Evolutionary conservation across 2,888 invertebrate genomes (phyloP), one percentile per base, ranked within the genome.

Genomic region (Linyphia triangularis): DNA sequence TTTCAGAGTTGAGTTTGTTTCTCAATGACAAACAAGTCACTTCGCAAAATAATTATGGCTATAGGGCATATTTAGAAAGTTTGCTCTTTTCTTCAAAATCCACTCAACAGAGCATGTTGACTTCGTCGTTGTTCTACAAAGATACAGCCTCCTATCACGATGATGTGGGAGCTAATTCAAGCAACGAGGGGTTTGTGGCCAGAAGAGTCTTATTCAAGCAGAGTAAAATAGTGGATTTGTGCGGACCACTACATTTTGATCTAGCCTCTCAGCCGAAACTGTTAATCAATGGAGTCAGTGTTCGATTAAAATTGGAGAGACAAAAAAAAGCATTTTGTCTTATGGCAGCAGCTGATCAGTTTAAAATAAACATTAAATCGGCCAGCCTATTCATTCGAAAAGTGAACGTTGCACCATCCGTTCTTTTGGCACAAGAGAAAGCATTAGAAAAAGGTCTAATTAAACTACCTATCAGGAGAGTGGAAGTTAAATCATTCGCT

Each of bases 371-470:
- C 4, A 26, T 85, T 7, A 5, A 51, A 30, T 72, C 72, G 2
- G 79, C 73, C 0, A 67, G 30, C 10, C 57, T 86, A 7, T 79
- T 72, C 9, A 57, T 73, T 28, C 51, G 72, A 13, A 86, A 88
- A 69, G 30, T 82, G 0, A 77, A 65, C 6, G 59, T 67, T 0
- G 33, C 88, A 2, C 69, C 81, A 2, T 88, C 88, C 2, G 9
- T 88, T 6, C 2, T 81, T 6, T 4, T 85, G 22, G 86, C 85
- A n/a, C 85, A 85, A 6, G 85, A 85, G 33, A 85, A 85, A 65
- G 37, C 75, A 5, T 59, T 84, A 16, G 84, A 84, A 37, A 30
- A 10, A 6, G 69, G 61, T 13, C 9, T 69, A 0, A 69, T 77
- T n/a, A 75, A 77, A 85, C 33, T 85, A 13, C 85, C 85, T 0